Conservation (phyloP, 2,888 invertebrate genomes). For the Drosophila mettleri region DNA sequence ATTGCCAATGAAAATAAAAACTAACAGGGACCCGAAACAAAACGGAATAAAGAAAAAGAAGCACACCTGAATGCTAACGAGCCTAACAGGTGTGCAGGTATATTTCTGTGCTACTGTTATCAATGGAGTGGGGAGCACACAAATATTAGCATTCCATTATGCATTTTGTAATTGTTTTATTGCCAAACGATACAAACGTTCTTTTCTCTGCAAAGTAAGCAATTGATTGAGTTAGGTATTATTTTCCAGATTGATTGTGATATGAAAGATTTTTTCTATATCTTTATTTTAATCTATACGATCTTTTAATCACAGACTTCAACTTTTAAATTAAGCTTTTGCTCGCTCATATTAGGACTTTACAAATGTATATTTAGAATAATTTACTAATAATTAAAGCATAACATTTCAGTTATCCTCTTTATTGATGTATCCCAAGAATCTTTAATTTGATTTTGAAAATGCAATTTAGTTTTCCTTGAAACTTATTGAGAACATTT, state of each 20-base stretch:
- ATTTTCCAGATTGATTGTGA: background rate
- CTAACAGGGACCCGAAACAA: background rate
- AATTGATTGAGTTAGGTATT: conserved; percentile 7
- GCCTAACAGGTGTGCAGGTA: conserved; percentile 8
- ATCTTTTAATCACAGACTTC: too few relatives aligned
- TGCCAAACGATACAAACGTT: background rate
- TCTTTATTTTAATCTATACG: too few relatives aligned
- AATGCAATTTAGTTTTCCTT: background rate
- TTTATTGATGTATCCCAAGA: too few relatives aligned
- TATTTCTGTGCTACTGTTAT: conserved; percentile 16
- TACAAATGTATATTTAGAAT: too few relatives aligned
- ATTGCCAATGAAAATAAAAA: conserved; percentile 61
- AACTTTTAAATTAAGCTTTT: too few relatives aligned
- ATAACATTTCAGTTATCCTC: too few relatives aligned
- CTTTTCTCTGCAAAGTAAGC: background rate
- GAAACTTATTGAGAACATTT: background rate
- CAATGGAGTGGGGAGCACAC: conserved; percentile 5
- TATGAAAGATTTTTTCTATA: too few relatives aligned
- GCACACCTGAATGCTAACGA: conserved; percentile 32
- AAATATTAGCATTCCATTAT: conserved; percentile 31
- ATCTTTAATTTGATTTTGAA: background rate
- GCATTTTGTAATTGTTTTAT: conserved; percentile 19
- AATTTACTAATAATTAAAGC: too few relatives aligned
- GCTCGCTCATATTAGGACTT: too few relatives aligned
- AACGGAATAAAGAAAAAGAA: background rate